A percentile compares a stretch with the other conserved stretches of the same genome.
phyloP scores from a whole-genome alignment of 2,113 vertebrate species.

The Cacatua alba region DNA sequence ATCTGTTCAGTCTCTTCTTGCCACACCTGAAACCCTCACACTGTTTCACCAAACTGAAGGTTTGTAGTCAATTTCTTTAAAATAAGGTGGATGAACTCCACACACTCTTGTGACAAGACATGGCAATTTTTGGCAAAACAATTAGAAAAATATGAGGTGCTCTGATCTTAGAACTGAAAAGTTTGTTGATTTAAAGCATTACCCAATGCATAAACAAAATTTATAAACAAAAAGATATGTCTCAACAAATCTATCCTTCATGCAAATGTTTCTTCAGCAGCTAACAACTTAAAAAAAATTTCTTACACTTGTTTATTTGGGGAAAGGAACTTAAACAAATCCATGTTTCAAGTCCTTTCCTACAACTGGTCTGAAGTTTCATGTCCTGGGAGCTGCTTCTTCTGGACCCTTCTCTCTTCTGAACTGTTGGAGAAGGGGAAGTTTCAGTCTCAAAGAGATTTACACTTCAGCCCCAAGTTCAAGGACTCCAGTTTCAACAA shows the following conservation, averaged over 20 bases:
- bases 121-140: conserved; percentile 93
- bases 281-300: conserved; percentile 80
- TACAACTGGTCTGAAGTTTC: conserved; percentile 44
- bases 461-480: conserved; percentile 98
- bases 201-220: conserved; percentile 93
- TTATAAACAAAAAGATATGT: conserved; percentile 78
- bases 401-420: conserved; percentile 60
- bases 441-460: conserved; percentile 65
- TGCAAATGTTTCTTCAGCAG: conserved; percentile 85
- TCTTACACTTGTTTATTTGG: conserved; percentile 72
- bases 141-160: conserved; percentile 84
- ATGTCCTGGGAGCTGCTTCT: conserved; percentile 39
- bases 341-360: conserved; percentile 68
- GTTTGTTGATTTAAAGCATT: conserved; percentile 81
- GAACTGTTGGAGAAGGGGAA: conserved; percentile 51
- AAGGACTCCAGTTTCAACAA: conserved; percentile 95
- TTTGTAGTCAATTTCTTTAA: conserved; percentile 74
- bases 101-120: conserved; percentile 80
- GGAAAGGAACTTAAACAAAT: conserved; percentile 66
- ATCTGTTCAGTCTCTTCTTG: conserved; percentile 76
- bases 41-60: conserved; percentile 68
- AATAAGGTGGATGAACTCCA: conserved; percentile 79
- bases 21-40: conserved; percentile 75
- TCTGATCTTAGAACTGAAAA: conserved; percentile 80
- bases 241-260: conserved; percentile 85